Conservation (phyloP, 2,113 vertebrate genomes). For the Rattus rattus region DNA sequence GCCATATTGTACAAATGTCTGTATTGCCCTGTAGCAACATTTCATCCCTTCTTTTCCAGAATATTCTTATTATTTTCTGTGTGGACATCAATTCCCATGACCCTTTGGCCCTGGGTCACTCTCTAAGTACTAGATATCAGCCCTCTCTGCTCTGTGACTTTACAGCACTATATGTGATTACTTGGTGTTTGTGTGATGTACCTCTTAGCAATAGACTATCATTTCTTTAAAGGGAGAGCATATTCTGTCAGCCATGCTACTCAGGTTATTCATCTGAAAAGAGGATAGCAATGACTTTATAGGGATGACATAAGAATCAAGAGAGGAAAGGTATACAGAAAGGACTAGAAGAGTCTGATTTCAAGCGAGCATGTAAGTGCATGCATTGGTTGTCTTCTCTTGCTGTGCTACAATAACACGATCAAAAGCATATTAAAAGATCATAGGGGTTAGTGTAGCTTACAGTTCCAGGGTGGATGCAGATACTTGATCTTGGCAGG, state of each 20-base stretch:
- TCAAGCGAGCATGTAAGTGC: background rate
- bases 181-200: background rate
- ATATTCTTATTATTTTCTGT: background rate
- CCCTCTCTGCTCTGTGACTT: background rate
- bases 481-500: background rate
- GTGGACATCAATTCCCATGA: background rate
- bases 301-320: background rate
- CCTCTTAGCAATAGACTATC: background rate
- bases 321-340: background rate
- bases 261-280: background rate
- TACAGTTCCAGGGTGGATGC: background rate
- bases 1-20: background rate
- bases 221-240: background rate
- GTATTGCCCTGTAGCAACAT: fast-evolving
- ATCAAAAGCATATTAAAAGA: background rate
- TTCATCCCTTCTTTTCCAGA: background rate
- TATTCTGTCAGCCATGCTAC: background rate
- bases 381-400: background rate
- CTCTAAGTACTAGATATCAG: background rate
- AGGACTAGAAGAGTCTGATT: background rate
- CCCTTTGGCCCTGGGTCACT: background rate
- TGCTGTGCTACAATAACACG: background rate
- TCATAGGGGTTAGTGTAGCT: background rate
- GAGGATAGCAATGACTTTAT: background rate
- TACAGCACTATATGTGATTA: no score